Evolutionary conservation across 2,888 invertebrate genomes (phyloP).

Genomic region (Eupithecia exiguata): DNA sequence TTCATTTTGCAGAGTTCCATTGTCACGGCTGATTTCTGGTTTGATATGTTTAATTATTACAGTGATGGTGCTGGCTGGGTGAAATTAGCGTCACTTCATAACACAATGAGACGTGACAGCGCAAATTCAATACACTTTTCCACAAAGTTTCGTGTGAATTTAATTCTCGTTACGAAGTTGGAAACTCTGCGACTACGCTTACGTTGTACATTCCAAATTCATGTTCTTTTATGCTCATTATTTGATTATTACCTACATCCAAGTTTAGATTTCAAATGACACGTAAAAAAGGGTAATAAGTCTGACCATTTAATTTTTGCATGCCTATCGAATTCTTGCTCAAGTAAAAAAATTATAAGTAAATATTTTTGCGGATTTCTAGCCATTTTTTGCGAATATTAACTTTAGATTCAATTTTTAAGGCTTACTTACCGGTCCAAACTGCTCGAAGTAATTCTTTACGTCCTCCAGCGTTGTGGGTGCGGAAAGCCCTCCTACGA

Average conservation of each 20-base stretch:
- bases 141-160: slow-evolving; percentile 71
- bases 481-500: slow-evolving; percentile 99
- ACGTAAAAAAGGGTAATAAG: background rate
- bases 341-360: background rate
- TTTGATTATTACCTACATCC: background rate
- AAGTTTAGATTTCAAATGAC: background rate
- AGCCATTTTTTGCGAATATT: background rate
- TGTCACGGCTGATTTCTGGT: slow-evolving; percentile 56
- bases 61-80: slow-evolving; percentile 62
- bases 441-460: slow-evolving; percentile 99
- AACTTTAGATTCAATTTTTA: background rate
- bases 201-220: slow-evolving; percentile 53
- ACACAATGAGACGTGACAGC: slow-evolving; percentile 71
- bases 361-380: background rate
- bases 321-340: background rate
- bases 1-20: slow-evolving; percentile 63
- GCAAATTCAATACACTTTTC: slow-evolving; percentile 69
- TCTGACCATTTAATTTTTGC: background rate
- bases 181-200: slow-evolving; percentile 60
- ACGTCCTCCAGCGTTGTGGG: slow-evolving; percentile 99
- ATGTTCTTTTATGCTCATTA: slow-evolving; percentile 30
- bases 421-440: slow-evolving; percentile 96
- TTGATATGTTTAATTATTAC: slow-evolving; percentile 68
- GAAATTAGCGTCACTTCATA: slow-evolving; percentile 69
- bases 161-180: slow-evolving; percentile 66